Conservation (phyloP, 2,797 vertebrate genomes). For the Cirrhinus molitorella region DNA sequence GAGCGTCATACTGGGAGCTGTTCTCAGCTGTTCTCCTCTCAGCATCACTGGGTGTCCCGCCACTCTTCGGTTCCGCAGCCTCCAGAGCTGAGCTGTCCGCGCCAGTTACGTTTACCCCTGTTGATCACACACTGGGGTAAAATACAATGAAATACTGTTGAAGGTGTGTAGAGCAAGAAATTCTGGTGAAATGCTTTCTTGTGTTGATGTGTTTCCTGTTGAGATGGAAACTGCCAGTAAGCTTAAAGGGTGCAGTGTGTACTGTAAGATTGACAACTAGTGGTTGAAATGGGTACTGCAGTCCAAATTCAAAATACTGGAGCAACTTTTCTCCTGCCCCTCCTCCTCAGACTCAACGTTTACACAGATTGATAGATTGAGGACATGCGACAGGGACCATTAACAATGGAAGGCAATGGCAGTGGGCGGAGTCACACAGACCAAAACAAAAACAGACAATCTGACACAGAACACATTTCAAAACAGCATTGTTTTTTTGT, state of each 20-base stretch:
- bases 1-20: constrained; percentile 33
- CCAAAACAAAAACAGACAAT: no score
- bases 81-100: constrained; percentile 25
- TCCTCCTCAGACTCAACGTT: not conserved
- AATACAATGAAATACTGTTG: not conserved
- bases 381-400: not conserved
- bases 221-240: no score
- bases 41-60: constrained; percentile 36
- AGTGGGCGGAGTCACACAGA: no score
- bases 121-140: not conserved
- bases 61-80: constrained; percentile 6
- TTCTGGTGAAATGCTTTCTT: not conserved
- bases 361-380: not conserved
- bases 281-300: not conserved
- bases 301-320: not conserved
- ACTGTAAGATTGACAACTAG: no score
- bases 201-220: not conserved
- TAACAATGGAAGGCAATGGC: not conserved
- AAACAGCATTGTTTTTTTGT: no score
- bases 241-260: no score
- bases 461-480: no score
- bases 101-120: not conserved
- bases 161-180: not conserved
- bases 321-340: not conserved
- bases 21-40: constrained; percentile 48